phyloP scores from a whole-genome alignment of 2,888 invertebrate species.

The Mimas tiliae region DNA sequence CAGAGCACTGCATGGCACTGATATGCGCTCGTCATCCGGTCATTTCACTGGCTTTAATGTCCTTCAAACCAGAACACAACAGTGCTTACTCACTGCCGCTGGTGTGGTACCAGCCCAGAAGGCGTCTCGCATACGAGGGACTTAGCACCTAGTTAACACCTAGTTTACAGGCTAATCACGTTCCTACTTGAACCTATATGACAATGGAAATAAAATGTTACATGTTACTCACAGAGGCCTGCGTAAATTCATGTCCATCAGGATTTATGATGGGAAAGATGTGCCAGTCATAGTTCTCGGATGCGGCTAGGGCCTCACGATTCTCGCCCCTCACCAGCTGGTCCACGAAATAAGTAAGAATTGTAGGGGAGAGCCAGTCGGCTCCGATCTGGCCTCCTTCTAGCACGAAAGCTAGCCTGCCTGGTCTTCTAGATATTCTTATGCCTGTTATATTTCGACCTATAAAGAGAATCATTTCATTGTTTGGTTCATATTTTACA shows the following conservation, averaged over 20 bases:
- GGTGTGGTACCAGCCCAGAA: no score
- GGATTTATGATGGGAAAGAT: conserved; percentile 90
- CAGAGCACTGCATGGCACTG: no score
- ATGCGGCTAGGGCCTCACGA: conserved; percentile 71
- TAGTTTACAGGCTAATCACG: no score
- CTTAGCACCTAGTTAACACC: no score
- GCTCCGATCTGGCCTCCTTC: conserved; percentile 88
- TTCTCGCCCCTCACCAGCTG: conserved; percentile 85
- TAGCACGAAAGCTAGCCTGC: conserved; percentile 59
- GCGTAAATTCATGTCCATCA: conserved; percentile 90
- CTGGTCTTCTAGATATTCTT: conserved; percentile 62
- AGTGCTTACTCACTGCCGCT: no score
- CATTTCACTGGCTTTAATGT: no score
- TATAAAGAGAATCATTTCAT: conserved; percentile 40
- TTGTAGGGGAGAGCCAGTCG: conserved; percentile 90
- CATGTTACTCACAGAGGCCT: conserved; percentile 75
- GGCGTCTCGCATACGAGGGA: no score
- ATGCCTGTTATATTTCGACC: conserved; percentile 78
- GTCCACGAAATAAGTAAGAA: conserved; percentile 86
- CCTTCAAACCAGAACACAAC: no score
- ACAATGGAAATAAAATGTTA: no score
- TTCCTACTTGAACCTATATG: no score
- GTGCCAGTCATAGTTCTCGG: conserved; percentile 88
- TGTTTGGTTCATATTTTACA: no score
- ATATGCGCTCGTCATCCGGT: no score